phyloP scores from a whole-genome alignment of 2,113 vertebrate genomes.

The Cebidichthys violaceus region DNA sequence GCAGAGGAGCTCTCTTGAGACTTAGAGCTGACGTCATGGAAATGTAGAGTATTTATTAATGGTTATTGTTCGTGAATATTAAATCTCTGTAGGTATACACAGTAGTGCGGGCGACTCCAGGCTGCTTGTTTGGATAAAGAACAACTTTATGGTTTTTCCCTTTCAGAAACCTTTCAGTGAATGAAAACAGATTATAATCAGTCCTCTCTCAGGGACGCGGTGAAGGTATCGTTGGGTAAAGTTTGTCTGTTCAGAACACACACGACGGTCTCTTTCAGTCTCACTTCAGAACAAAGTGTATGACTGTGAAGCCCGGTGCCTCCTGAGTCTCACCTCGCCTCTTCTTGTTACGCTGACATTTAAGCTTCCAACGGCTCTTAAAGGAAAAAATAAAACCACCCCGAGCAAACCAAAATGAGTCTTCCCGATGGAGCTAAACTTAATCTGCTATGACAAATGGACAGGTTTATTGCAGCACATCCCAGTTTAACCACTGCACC shows the following conservation, averaged over 20 bases:
- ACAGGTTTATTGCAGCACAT: conserved; percentile 41
- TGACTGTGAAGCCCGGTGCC: not conserved
- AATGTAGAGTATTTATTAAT: not conserved
- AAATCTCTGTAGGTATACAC: not conserved
- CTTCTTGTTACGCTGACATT: conserved; percentile 24
- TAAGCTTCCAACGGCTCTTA: not conserved
- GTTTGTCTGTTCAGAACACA: conserved; percentile 10
- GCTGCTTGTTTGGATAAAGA: not conserved
- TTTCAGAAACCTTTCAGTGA: not conserved
- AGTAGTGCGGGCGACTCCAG: not conserved
- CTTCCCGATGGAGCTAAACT: conserved; percentile 22
- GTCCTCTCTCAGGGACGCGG: not conserved
- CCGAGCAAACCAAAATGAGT: conserved; percentile 32
- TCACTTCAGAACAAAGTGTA: not conserved
- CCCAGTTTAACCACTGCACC: conserved; percentile 22
- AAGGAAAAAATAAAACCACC: not conserved
- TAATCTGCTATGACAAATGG: conserved; percentile 38
- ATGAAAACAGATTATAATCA: not conserved
- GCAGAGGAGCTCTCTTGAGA: not conserved
- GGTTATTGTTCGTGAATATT: not conserved
- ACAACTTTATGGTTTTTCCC: not conserved
- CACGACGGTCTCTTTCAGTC: not conserved
- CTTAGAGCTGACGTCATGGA: not conserved
- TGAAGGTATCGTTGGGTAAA: not conserved
- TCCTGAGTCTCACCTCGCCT: not conserved